A percentile compares a stretch with the other conserved stretches of the same genome.
Evolutionary conservation across 2,113 vertebrate genomes (phyloP).

Genomic region (Amia ocellicauda): DNA sequence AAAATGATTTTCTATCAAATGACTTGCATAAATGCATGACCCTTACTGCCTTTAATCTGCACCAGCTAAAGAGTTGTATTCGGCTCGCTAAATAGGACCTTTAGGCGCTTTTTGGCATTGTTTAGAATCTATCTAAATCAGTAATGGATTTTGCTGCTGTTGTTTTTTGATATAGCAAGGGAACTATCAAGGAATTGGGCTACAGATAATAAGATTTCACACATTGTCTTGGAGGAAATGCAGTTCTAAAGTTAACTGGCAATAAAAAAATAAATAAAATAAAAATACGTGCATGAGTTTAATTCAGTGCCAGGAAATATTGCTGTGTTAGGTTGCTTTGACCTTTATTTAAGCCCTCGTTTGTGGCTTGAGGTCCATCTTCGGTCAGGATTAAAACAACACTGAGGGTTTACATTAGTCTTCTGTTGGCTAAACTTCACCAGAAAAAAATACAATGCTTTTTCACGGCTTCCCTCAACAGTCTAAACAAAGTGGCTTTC

Average conservation of each 20-base stretch:
- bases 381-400: background rate
- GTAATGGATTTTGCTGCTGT: background rate
- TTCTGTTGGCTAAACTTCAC: background rate
- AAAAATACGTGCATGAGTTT: no score
- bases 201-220: conserved; percentile 3
- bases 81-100: conserved; percentile 8
- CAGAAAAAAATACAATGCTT: background rate
- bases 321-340: background rate
- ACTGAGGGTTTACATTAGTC: background rate
- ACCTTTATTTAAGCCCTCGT: background rate
- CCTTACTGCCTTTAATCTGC: background rate
- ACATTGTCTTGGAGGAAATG: background rate
- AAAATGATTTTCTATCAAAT: conserved; percentile 4
- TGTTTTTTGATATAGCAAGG: conserved; percentile 2
- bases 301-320: background rate
- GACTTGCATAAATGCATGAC: conserved; percentile 13
- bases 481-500: conserved; percentile 2
- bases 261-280: background rate
- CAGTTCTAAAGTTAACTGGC: background rate
- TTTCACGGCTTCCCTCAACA: background rate
- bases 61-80: background rate
- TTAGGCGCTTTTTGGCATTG: background rate
- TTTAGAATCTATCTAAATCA: conserved; percentile 11
- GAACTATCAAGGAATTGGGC: conserved; percentile 1
- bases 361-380: background rate